Base-by-base conservation (phyloP, 2,797 vertebrate species). In the Borostomias antarcticus region DNA sequence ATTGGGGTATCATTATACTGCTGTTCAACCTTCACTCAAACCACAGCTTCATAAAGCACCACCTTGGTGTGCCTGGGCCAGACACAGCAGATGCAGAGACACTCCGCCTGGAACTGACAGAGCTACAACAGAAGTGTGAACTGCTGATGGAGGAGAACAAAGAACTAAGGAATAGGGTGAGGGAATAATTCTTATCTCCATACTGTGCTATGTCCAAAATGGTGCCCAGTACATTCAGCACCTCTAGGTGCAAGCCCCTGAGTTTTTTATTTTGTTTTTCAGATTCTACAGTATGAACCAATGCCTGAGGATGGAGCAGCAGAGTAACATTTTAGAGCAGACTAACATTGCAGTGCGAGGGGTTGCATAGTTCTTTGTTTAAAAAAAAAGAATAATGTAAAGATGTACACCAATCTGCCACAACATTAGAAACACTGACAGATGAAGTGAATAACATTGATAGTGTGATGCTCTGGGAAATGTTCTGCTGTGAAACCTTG, bases 261-360 rank as follows among this genome's bases (percentile, higher is more conserved):
- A 33, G 8, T 19, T 66, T 11, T 65, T 13, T 48, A 21, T 50
- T 4, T 67, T 74, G 0, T 29, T 32, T 61, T 82, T 30, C 92
- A 98, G 97, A 91, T 98, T 87, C 87, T 93, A 92, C 95, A 96
- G 79, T 94, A 94, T 70, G 95, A 98, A 88, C 86, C 91, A 10
- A 78, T 89, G 50, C 82, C 89, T 74, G 94, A 95, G 1, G 95
- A 95, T 68, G 93, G 92, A 81, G 87, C 82, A 54, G 83, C 88
- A 30, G 93, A 95, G 82, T 95, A 92, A 61, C 52, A 45, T 10
- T 3, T n/a, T n/a, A n/a, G n/a, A n/a, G n/a, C n/a, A n/a, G n/a
- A n/a, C n/a, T n/a, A n/a, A n/a, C n/a, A n/a, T n/a, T n/a, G n/a
- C n/a, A n/a, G n/a, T n/a, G n/a, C n/a, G n/a, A n/a, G n/a, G n/a